A percentile compares a stretch with the other conserved stretches of the same genome.
Evolutionary conservation across 2,113 vertebrate species (phyloP).

Genomic region (Sceloporus undulatus): DNA sequence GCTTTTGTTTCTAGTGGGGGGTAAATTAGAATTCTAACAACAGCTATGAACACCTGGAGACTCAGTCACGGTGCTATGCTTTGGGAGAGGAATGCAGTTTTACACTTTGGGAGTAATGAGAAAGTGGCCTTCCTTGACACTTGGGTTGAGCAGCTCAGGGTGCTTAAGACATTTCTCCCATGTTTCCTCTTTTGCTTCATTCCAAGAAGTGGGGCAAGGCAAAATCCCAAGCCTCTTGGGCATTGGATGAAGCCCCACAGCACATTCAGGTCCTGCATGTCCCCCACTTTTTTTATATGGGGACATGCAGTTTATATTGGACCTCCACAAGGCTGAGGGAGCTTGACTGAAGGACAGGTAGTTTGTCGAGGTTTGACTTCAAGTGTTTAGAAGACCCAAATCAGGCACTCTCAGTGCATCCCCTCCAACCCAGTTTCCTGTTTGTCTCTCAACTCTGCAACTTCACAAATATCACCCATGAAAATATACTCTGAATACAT

Average conservation of each 20-base stretch:
- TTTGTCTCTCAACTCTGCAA: no score
- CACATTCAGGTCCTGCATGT: neutral
- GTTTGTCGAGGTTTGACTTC: neutral
- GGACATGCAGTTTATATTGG: neutral
- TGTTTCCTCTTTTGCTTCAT: neutral
- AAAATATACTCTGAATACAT: no score
- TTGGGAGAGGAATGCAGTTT: neutral
- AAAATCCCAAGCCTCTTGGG: neutral
- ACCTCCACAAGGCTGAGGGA: no score
- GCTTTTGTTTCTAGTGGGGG: constrained; percentile 20
- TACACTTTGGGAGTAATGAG: neutral
- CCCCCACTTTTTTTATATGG: no score
- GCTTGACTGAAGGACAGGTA: neutral
- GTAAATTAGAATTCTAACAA: neutral
- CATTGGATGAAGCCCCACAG: neutral
- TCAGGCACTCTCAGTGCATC: no score
- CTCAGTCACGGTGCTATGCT: neutral
- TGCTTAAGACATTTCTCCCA: no score
- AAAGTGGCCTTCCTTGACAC: neutral
- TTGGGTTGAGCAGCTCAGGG: no score
- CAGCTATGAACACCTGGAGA: neutral
- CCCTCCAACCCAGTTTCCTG: no score
- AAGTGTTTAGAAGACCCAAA: no score
- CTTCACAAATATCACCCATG: no score
- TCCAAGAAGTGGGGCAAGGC: neutral